A percentile compares a stretch with the other conserved stretches of the same genome.
Evolutionary conservation across 1,140 invertebrate species (phyloP).

Genomic region (Drosophila pruinosa): DNA sequence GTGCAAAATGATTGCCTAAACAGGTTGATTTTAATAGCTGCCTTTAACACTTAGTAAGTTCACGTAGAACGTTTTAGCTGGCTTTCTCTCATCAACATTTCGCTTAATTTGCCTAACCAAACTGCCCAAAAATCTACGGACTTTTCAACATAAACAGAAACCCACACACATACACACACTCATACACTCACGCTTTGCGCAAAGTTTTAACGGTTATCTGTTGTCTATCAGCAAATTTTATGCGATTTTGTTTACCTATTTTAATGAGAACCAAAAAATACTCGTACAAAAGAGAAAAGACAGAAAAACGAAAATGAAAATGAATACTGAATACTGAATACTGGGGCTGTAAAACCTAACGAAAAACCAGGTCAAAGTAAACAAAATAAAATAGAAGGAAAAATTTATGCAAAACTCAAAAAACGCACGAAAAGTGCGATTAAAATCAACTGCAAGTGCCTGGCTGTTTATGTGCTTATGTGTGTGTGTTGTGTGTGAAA

Average conservation of each 20-base stretch:
- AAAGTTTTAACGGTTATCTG: constrained; percentile 79
- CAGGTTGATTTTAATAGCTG: constrained; percentile 45
- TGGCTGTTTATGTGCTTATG: constrained; percentile 25
- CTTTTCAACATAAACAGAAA: constrained; percentile 18
- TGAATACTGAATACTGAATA: constrained; percentile 39
- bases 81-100: constrained; percentile 41
- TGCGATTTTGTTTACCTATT: constrained; percentile 80
- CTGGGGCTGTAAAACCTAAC: constrained; percentile 51
- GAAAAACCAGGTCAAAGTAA: constrained; percentile 77
- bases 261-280: constrained; percentile 77
- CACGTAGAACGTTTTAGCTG: constrained; percentile 28
- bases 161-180: not conserved
- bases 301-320: constrained; percentile 31
- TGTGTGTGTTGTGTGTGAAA: constrained; percentile 60
- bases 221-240: constrained; percentile 79
- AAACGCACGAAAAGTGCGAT: constrained; percentile 68
- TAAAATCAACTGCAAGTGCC: constrained; percentile 66
- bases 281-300: constrained; percentile 38
- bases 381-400: constrained; percentile 70
- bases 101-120: constrained; percentile 66
- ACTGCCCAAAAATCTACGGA: constrained; percentile 29
- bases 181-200: constrained; percentile 46
- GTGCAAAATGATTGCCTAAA: constrained; percentile 3
- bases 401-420: constrained; percentile 79
- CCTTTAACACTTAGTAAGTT: constrained; percentile 47